Evolutionary conservation across 2,888 invertebrate genomes (phyloP).

Genomic region (Portevinia maculata): DNA sequence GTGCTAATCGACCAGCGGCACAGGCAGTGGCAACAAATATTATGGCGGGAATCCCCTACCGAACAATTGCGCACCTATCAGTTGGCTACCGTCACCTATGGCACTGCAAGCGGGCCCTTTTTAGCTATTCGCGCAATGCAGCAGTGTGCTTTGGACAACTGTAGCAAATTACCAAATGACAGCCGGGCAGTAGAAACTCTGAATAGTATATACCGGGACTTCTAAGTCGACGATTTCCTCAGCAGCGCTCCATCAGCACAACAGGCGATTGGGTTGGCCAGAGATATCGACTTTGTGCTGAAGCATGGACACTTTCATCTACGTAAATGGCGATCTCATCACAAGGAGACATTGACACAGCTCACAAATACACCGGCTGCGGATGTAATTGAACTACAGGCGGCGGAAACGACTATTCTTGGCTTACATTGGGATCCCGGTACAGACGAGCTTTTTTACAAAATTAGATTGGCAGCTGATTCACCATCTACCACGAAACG

Average conservation of each 20-base stretch:
- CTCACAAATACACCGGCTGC: slow-evolving; percentile 4
- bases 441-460: slow-evolving; percentile 34
- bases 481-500: slow-evolving; percentile 33
- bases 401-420: slow-evolving; percentile 12
- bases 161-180: not conserved
- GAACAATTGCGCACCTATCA: slow-evolving; percentile 68
- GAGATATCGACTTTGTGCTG: slow-evolving; percentile 19
- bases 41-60: slow-evolving; percentile 72
- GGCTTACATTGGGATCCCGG: slow-evolving; percentile 12
- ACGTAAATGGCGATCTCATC: slow-evolving; percentile 45
- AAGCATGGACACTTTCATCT: slow-evolving; percentile 34
- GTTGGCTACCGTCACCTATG: too few species aligned
- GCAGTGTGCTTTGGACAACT: slow-evolving; percentile 49
- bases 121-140: too few species aligned
- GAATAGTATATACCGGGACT: slow-evolving; percentile 11
- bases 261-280: slow-evolving; percentile 26
- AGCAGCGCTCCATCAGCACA: slow-evolving; percentile 21
- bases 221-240: slow-evolving; percentile 56
- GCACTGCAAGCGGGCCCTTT: too few species aligned
- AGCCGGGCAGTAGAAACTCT: slow-evolving; percentile 3
- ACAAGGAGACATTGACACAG: slow-evolving; percentile 3
- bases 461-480: slow-evolving; percentile 24
- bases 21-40: slow-evolving; percentile 70
- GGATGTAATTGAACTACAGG: slow-evolving; percentile 18
- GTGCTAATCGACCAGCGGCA: slow-evolving; percentile 50